Percentiles rank a stretch among this genome's conserved stretches.
These are phyloP conservation scores for Enteromius fasciolatus DNA, from an alignment of 2,797 vertebrate species.

Conservation along the genomic window DNA sequence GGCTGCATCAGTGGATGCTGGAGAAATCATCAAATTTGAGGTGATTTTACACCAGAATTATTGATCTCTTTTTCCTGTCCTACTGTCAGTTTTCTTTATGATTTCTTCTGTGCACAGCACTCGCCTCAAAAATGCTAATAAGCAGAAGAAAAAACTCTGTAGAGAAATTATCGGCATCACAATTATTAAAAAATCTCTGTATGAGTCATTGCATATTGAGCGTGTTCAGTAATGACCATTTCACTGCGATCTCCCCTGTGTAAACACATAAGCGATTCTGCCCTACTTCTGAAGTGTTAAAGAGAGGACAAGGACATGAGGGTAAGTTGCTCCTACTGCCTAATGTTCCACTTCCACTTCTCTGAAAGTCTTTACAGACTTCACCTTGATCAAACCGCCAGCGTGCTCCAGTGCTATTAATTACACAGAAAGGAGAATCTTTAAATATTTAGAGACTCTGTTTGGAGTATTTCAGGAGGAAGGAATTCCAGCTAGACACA, in stretches of 20 bases:
- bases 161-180: background rate
- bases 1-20: slow-evolving; percentile 47
- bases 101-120: background rate
- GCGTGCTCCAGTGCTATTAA: slow-evolving; percentile 72
- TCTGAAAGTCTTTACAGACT: slow-evolving; percentile 58
- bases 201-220: slow-evolving; percentile 37
- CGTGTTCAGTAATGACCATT: slow-evolving; percentile 23
- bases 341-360: slow-evolving; percentile 72
- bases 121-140: slow-evolving; percentile 45
- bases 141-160: too few relatives aligned
- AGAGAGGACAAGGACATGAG: slow-evolving; percentile 62
- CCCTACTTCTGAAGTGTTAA: slow-evolving; percentile 62
- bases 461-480: slow-evolving; percentile 44
- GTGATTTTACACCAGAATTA: slow-evolving; percentile 6
- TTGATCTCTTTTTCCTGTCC: background rate
- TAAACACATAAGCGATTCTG: slow-evolving; percentile 47
- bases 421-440: slow-evolving; percentile 74
- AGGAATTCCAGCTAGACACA: slow-evolving; percentile 48
- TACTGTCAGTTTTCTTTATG: background rate
- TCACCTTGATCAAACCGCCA: slow-evolving; percentile 42
- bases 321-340: slow-evolving; percentile 64
- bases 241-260: slow-evolving; percentile 39
- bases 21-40: background rate
- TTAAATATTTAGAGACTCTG: slow-evolving; percentile 78
- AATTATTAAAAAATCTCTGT: background rate